A percentile compares a stretch with the other conserved stretches of the same genome.
Conservation (phyloP, 92 coral and sea anemone genomes). For the Parazoanthus swiftii region DNA sequence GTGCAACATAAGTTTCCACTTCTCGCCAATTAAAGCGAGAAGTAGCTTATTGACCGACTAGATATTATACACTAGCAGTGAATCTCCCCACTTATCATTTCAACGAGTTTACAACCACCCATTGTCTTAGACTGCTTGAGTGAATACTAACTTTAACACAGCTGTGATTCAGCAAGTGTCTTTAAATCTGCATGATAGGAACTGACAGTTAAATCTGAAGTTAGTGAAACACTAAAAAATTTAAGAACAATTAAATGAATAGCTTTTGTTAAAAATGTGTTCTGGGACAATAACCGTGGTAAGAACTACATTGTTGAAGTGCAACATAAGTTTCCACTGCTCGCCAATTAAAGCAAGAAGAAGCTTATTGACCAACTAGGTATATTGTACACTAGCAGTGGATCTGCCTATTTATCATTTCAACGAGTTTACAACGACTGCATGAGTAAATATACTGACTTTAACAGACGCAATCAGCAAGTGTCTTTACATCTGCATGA, state of each 20-base stretch:
- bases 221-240: neutral
- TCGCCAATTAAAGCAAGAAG: neutral
- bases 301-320: constrained; percentile 51
- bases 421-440: neutral
- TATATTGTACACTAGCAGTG: neutral
- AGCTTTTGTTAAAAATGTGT: constrained; percentile 44
- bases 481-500: neutral
- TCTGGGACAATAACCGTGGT: constrained; percentile 72
- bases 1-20: neutral
- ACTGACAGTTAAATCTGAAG: neutral
- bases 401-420: neutral
- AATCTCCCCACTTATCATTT: neutral
- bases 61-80: neutral
- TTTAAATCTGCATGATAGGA: neutral
- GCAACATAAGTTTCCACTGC: neutral
- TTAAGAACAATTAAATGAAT: too few relatives aligned
- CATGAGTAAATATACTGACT: neutral
- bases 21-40: neutral
- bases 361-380: neutral
- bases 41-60: neutral
- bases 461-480: neutral
- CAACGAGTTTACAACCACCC: neutral
- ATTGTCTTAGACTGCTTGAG: neutral
- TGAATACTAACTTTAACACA: neutral
- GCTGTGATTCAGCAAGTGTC: neutral